phyloP scores from a whole-genome alignment of 2,797 vertebrate genomes.

The Bryconaethiops microstoma region DNA sequence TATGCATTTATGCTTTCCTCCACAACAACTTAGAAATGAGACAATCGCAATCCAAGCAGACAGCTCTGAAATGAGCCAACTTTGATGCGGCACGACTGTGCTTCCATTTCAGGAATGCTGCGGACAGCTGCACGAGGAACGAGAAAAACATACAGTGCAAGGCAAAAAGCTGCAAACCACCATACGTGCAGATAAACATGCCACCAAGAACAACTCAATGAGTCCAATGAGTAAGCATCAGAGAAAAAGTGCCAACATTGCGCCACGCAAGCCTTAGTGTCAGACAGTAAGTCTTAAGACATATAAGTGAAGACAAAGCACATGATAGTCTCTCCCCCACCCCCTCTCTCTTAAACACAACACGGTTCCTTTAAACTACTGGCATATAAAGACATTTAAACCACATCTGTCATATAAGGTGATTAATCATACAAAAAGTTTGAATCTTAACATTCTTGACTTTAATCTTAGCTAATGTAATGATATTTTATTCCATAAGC shows the following conservation, averaged over 20 bases:
- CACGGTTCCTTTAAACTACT: slow-evolving; percentile 28
- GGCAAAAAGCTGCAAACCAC: not conserved
- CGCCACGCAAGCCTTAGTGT: not conserved
- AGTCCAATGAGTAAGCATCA: not conserved
- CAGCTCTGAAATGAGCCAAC: not conserved
- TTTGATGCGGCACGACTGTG: not conserved
- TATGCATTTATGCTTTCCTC: not conserved
- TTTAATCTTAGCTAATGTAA: too few species aligned
- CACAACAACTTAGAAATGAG: not conserved
- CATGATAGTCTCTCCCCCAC: not conserved
- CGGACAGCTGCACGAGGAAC: not conserved
- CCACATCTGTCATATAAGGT: too few species aligned
- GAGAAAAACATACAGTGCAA: not conserved
- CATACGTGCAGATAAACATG: not conserved
- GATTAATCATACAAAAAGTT: too few species aligned
- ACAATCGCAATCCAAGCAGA: not conserved
- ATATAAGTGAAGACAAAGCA: not conserved
- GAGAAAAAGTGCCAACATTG: not conserved
- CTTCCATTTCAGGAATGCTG: not conserved
- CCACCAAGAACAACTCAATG: not conserved
- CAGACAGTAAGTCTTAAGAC: not conserved
- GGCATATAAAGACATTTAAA: slow-evolving; percentile 35
- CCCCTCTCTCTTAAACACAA: slow-evolving; percentile 10
- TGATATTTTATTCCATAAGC: too few species aligned
- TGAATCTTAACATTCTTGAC: too few species aligned